These are phyloP conservation scores for Otus sunia DNA, from an alignment of 2,113 vertebrate genomes.

Conservation along the genomic window DNA sequence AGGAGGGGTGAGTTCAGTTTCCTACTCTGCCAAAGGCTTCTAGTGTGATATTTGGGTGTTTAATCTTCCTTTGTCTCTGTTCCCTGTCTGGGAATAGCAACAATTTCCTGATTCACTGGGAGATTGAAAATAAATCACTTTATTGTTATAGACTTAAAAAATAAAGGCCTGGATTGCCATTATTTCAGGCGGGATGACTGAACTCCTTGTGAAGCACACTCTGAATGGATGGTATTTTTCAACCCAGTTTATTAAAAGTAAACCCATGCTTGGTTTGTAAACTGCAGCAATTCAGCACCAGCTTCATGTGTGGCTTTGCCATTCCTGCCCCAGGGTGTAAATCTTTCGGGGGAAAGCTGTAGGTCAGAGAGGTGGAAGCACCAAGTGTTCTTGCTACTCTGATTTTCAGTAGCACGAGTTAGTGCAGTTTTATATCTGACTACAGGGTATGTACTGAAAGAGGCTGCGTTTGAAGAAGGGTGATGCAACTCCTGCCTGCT, in stretches of 20 bases:
- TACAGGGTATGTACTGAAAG: rapidly evolving
- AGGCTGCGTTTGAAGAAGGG: neutral
- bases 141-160: neutral
- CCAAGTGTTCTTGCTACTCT: neutral
- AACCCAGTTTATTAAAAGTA: neutral
- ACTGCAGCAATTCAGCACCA: neutral
- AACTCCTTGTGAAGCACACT: neutral
- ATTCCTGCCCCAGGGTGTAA: rapidly evolving
- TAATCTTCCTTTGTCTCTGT: constrained; percentile 47
- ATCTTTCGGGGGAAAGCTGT: neutral
- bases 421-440: neutral
- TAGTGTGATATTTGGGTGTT: constrained; percentile 32
- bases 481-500: neutral
- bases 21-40: constrained; percentile 44
- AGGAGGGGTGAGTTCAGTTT: constrained; percentile 51
- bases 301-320: neutral
- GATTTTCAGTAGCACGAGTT: neutral
- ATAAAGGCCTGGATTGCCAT: neutral
- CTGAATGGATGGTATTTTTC: neutral
- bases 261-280: neutral
- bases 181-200: neutral
- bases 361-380: neutral
- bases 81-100: constrained; percentile 34
- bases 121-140: constrained; percentile 46
- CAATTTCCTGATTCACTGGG: constrained; percentile 25